phyloP scores from a whole-genome alignment of 2,113 vertebrate species.

The Mixornis gularis region DNA sequence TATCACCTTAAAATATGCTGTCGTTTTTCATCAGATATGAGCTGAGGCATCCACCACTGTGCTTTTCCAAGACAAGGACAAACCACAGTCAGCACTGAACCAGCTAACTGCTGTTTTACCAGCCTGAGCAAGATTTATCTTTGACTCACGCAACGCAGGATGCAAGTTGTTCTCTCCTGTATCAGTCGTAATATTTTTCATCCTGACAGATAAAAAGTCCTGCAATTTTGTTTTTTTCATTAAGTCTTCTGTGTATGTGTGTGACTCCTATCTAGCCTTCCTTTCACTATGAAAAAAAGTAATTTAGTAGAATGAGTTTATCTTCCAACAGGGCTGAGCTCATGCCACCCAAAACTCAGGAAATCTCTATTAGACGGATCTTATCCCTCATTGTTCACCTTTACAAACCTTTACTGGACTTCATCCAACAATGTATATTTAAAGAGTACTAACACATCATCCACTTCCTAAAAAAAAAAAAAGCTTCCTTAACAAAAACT shows the following conservation, averaged over 20 bases:
- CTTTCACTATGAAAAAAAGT: rapidly evolving
- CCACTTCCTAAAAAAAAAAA: not conserved
- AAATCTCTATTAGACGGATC: not conserved
- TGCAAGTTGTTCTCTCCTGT: not conserved
- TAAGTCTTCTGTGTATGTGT: not conserved
- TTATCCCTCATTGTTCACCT: not conserved
- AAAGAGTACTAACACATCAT: not conserved
- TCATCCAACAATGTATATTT: not conserved
- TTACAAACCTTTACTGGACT: not conserved
- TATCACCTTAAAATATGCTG: not conserved
- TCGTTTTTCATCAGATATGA: not conserved
- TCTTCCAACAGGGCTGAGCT: not conserved
- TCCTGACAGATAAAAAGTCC: not conserved
- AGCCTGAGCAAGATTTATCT: not conserved
- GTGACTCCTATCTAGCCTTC: not conserved
- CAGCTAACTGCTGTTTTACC: not conserved
- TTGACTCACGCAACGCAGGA: not conserved
- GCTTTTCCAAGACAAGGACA: not conserved
- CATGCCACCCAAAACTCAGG: not conserved
- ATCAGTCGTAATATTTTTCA: not conserved
- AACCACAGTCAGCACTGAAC: not conserved
- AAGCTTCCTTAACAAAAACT: not conserved
- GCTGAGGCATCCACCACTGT: not conserved
- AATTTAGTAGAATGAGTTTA: not conserved
- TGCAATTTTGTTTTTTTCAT: not conserved